Evolutionary conservation across 1,140 invertebrate species (phyloP).

Genomic region (Dryas iulia): DNA sequence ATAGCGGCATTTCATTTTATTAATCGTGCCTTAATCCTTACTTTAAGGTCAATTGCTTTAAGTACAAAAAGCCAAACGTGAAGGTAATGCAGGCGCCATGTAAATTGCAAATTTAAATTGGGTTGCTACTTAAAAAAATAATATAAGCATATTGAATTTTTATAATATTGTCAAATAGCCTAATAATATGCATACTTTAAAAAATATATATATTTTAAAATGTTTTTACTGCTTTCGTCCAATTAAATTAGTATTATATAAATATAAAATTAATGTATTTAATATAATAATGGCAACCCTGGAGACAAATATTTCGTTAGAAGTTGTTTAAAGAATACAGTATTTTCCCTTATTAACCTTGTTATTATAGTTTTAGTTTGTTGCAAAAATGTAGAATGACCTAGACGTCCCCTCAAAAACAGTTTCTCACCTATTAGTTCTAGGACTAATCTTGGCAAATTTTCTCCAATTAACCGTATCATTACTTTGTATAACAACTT

Average conservation of each 20-base stretch:
- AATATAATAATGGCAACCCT: background rate
- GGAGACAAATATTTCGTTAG: background rate
- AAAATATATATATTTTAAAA: background rate
- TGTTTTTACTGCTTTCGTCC: background rate
- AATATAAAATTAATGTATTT: background rate
- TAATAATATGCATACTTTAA: too few species aligned
- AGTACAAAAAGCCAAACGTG: background rate
- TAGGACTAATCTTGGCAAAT: too few species aligned
- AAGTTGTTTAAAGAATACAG: background rate
- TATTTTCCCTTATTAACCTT: background rate
- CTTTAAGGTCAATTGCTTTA: background rate
- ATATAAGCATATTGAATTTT: background rate
- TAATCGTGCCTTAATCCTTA: background rate
- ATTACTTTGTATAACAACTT: too few species aligned
- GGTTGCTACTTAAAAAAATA: background rate
- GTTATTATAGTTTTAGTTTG: background rate
- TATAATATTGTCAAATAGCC: too few species aligned
- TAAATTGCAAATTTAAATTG: background rate
- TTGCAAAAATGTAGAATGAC: too few species aligned
- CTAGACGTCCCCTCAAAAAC: too few species aligned
- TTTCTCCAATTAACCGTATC: too few species aligned
- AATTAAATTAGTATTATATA: background rate
- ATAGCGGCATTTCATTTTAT: background rate
- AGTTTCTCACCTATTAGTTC: too few species aligned
- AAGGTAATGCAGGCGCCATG: background rate